Conservation (phyloP, 2,888 invertebrate genomes). For the Agrotis puta region DNA sequence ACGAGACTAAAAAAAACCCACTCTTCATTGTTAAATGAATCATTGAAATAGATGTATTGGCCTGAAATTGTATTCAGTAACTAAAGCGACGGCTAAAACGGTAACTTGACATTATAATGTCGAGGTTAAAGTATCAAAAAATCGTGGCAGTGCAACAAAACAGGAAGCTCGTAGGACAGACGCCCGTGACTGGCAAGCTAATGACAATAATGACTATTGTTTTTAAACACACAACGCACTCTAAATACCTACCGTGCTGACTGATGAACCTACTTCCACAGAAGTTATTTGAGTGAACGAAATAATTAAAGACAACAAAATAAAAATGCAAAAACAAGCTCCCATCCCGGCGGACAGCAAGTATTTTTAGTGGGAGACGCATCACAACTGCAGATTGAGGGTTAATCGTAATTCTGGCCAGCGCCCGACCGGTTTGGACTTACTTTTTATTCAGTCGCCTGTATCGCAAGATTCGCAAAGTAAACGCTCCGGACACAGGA, state of each 20-base stretch:
- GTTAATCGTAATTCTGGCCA: slow-evolving; percentile 86
- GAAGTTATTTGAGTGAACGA: slow-evolving; percentile 58
- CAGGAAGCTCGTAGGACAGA: slow-evolving; percentile 82
- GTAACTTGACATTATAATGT: slow-evolving; percentile 65
- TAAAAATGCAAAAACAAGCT: slow-evolving; percentile 56
- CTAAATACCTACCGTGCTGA: slow-evolving; percentile 58
- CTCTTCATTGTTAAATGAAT: neutral
- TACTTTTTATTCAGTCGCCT: slow-evolving; percentile 75
- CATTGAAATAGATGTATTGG: neutral
- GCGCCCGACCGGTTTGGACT: slow-evolving; percentile 82
- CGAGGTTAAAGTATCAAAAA: slow-evolving; percentile 76
- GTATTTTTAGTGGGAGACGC: slow-evolving; percentile 80
- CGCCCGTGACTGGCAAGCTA: slow-evolving; percentile 76
- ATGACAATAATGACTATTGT: slow-evolving; percentile 76
- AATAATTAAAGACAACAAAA: slow-evolving; percentile 60
- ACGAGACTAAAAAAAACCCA: neutral
- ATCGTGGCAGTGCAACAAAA: slow-evolving; percentile 74
- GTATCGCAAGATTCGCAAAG: slow-evolving; percentile 74
- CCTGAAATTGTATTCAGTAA: slow-evolving; percentile 15
- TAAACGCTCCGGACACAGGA: slow-evolving; percentile 72
- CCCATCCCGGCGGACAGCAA: slow-evolving; percentile 54
- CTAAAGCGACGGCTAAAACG: slow-evolving; percentile 37
- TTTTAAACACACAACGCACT: slow-evolving; percentile 66
- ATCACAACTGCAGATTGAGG: slow-evolving; percentile 80
- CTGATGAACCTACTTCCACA: slow-evolving; percentile 56